Percentiles rank a stretch among this genome's conserved stretches.
Conservation (phyloP, 2,888 invertebrate species). For the Trachelus troglodyta region DNA sequence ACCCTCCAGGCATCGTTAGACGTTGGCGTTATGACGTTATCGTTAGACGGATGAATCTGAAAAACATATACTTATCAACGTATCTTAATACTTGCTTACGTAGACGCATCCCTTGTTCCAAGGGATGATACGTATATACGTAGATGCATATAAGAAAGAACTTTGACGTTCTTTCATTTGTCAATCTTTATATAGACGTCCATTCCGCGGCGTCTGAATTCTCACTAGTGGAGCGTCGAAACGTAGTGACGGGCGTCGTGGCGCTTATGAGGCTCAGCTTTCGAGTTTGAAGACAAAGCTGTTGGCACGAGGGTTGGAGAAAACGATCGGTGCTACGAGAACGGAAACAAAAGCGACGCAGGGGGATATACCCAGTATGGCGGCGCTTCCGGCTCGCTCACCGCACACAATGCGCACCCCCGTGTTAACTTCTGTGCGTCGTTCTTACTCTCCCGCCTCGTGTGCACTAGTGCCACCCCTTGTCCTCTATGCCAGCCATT, state of each 20-base stretch:
- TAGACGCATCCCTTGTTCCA: background rate
- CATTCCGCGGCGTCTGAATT: slow-evolving; percentile 12
- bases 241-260: background rate
- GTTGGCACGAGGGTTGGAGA: slow-evolving; percentile 28
- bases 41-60: background rate
- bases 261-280: background rate
- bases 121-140: background rate
- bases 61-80: background rate
- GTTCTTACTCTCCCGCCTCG: slow-evolving; percentile 7
- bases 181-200: background rate
- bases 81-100: background rate
- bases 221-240: slow-evolving; percentile 11
- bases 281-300: slow-evolving; percentile 9
- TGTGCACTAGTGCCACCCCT: slow-evolving; percentile 3
- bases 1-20: slow-evolving; percentile 6
- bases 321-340: slow-evolving; percentile 50
- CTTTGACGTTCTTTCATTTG: background rate
- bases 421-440: slow-evolving; percentile 57
- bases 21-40: background rate
- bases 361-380: slow-evolving; percentile 59
- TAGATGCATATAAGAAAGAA: background rate
- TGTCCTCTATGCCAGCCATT: slow-evolving; percentile 21
- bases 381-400: slow-evolving; percentile 66
- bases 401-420: slow-evolving; percentile 63
- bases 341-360: slow-evolving; percentile 56